These are phyloP conservation scores for Oreochromis spilurus DNA, from an alignment of 2,113 vertebrate species.

Conservation along the genomic window DNA sequence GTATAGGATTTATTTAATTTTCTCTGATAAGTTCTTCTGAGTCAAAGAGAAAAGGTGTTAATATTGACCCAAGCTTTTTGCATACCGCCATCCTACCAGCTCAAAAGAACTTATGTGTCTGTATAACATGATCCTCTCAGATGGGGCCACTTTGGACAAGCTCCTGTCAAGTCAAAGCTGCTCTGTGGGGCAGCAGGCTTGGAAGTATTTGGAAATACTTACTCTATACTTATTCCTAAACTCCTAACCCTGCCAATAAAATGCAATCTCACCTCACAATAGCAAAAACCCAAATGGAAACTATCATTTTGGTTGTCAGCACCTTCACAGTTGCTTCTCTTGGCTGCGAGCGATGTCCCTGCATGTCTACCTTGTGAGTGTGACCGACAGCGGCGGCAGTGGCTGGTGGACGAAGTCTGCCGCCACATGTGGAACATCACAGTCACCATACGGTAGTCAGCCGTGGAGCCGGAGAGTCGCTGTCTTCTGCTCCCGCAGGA, in stretches of 20 bases:
- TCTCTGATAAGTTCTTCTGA: background rate
- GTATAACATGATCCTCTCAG: background rate
- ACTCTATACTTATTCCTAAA: background rate
- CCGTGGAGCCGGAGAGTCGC: slow-evolving; percentile 58
- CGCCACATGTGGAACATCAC: slow-evolving; percentile 66
- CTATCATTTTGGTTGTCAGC: slow-evolving; percentile 58
- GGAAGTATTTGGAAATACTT: slow-evolving; percentile 28
- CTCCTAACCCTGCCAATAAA: slow-evolving; percentile 20
- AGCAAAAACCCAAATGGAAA: slow-evolving; percentile 36
- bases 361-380: slow-evolving; percentile 1
- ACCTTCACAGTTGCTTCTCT: slow-evolving; percentile 44
- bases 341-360: slow-evolving; percentile 23
- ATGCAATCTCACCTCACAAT: slow-evolving; percentile 43
- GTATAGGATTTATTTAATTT: background rate
- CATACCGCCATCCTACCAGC: background rate
- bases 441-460: slow-evolving; percentile 60
- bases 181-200: background rate
- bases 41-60: background rate
- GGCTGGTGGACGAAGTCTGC: background rate
- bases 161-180: slow-evolving; percentile 6
- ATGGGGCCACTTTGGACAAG: background rate
- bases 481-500: slow-evolving; percentile 56
- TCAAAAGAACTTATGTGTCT: background rate
- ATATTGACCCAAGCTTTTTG: background rate
- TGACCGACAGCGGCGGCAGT: background rate